phyloP scores from a whole-genome alignment of 2,113 vertebrate genomes.

The Murina feae region DNA sequence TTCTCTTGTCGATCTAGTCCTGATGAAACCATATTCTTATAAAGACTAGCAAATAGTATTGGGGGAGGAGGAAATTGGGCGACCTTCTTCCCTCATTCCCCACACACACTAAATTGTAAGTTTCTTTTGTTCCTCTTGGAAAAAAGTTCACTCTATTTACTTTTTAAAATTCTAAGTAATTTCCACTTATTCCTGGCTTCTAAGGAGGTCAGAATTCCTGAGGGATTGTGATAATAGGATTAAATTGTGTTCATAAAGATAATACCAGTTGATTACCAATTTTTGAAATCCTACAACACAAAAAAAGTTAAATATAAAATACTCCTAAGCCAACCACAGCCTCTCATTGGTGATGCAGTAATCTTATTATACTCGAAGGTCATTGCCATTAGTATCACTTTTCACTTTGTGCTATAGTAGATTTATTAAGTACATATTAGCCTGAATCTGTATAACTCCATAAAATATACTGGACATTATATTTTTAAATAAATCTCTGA shows the following conservation, averaged over 20 bases:
- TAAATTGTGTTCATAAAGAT: background rate
- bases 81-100: background rate
- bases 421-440: background rate
- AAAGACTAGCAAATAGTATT: background rate
- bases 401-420: background rate
- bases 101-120: background rate
- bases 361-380: background rate
- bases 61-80: background rate
- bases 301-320: background rate
- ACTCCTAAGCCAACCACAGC: background rate
- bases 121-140: background rate
- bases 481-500: background rate
- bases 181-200: background rate
- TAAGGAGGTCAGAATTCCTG: background rate
- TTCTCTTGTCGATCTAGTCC: background rate
- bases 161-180: background rate
- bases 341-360: background rate
- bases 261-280: background rate
- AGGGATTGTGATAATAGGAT: background rate
- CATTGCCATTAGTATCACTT: background rate
- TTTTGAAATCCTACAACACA: conserved; percentile 20
- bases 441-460: background rate
- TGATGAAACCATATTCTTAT: background rate
- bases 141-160: background rate
- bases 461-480: background rate